These are phyloP conservation scores for Dryadula phaetusa DNA, from an alignment of 2,888 invertebrate species.

Conservation along the genomic window DNA sequence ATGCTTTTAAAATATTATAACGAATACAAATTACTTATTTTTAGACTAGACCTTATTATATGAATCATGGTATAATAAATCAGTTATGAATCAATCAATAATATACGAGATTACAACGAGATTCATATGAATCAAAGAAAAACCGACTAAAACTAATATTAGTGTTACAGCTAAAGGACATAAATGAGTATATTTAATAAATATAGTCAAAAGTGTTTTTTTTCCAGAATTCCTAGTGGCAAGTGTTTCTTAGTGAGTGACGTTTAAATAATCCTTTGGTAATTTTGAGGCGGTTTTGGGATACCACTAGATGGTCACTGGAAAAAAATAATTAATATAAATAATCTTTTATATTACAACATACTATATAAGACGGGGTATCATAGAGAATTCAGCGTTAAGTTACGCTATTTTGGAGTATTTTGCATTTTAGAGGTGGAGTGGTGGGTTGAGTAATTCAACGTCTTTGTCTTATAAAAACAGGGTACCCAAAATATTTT, in stretches of 20 bases:
- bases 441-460: too few species aligned
- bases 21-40: conserved; percentile 24
- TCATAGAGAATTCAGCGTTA: too few species aligned
- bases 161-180: conserved; percentile 30
- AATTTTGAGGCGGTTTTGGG: conserved; percentile 52
- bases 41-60: conserved; percentile 42
- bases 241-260: conserved; percentile 54
- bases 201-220: conserved; percentile 28
- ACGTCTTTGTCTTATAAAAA: too few species aligned
- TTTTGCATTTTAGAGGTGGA: too few species aligned
- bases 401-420: too few species aligned
- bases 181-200: conserved; percentile 34
- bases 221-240: conserved; percentile 38
- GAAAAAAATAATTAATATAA: conserved; percentile 46
- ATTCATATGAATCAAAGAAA: conserved; percentile 28
- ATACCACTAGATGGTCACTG: conserved; percentile 61
- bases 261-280: conserved; percentile 66
- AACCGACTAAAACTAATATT: conserved; percentile 31
- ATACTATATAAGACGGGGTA: too few species aligned
- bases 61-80: conserved; percentile 24
- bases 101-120: conserved; percentile 19
- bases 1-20: conserved; percentile 29
- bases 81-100: conserved; percentile 11
- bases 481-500: too few species aligned
- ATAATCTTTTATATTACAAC: too few species aligned